Evolutionary conservation across 2,797 vertebrate species (phyloP), one percentile per base, ranked within the genome.

Genomic region (Sebastes baramenuke): DNA sequence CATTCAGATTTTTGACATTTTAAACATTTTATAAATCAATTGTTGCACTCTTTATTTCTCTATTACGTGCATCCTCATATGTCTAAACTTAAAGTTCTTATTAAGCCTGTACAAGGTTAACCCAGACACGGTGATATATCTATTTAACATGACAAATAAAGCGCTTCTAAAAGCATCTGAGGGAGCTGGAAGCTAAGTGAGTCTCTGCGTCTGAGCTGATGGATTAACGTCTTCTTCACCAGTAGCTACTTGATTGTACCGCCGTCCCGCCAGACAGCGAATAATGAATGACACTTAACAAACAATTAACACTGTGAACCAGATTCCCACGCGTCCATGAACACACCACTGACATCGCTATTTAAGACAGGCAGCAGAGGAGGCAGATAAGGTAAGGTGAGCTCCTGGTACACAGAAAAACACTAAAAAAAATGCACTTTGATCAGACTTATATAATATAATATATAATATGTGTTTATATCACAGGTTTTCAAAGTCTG

Each of bases 271-370:
- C 42, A 81, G 79, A 42, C 60, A 58, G 77, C 52, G 1, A 27
- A 66, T 89, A 87, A 91, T 88, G 83, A 90, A 86, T 72, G 76
- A 85, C 84, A 85, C 82, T 84, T 87, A 74, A 80, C 80, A 80
- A 84, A 88, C 81, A 89, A 90, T 89, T 89, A 91, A 83, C 88
- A 82, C 61, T 1, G 66, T 72, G 74, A 30, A 81, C 73, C 62
- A 76, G 70, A 76, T 54, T 72, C 82, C 75, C 56, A 64, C 18
- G 25, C 2, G 55, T 69, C 73, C 79, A 54, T 67, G 46, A 90
- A 84, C 68, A 71, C 83, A 80, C 77, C 61, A 36, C 55, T 30
- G 74, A 80, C 66, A 71, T 14, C 0, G 18, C 54, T 73, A 56
- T 56, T 12, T n/a, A 8, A 56, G 8, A 18, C 14, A 25, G 22